Base-by-base conservation (phyloP, 2,797 vertebrate genomes). In the Dryobates pubescens region DNA sequence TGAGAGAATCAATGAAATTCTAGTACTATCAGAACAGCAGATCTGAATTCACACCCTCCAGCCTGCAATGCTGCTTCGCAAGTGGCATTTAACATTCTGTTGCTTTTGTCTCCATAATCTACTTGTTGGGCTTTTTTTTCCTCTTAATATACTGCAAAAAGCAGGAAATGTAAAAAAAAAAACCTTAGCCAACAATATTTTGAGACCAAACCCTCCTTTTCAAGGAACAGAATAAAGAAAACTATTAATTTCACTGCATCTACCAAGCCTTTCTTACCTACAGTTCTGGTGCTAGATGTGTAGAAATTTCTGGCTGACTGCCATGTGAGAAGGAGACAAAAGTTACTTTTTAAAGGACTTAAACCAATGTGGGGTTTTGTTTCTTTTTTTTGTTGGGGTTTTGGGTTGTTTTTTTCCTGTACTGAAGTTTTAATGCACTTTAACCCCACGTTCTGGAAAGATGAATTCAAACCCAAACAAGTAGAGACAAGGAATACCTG, bases 381-480 rank as follows among this genome's bases (percentile, higher is more conserved):
- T 17, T 43, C 17, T 6, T 43, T 43, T 43, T 17, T 43, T 16
- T 17, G 41, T 43, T 43, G 41, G 41, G 41, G 41, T 3, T 43
- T 26, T 54, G 41, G 36, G 36, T 62, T 24, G 54, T 17, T 16
- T 43, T 43, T 43, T 17, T 15, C 3, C 41, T 13, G 6, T 43
- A 32, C 29, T 78, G 26, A 26, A 88, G 45, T 88, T 83, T 57
- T 78, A 67, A 47, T 58, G 59, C 34, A 69, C 59, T 93, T 87
- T 92, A 90, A 90, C 76, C 57, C 47, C 74, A 59, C 0, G 0
- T 83, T 79, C 82, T 54, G 23, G 30, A 82, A 88, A 96, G 91
- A 94, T 43, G 1, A 91, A 94, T 92, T 88, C 80, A 79, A 96
- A 89, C 77, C 51, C 16, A 93, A 93, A 96, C 68, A 71, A 79